phyloP scores from a whole-genome alignment of 2,888 invertebrate genomes.

The Ommatoiulus sabulosus region DNA sequence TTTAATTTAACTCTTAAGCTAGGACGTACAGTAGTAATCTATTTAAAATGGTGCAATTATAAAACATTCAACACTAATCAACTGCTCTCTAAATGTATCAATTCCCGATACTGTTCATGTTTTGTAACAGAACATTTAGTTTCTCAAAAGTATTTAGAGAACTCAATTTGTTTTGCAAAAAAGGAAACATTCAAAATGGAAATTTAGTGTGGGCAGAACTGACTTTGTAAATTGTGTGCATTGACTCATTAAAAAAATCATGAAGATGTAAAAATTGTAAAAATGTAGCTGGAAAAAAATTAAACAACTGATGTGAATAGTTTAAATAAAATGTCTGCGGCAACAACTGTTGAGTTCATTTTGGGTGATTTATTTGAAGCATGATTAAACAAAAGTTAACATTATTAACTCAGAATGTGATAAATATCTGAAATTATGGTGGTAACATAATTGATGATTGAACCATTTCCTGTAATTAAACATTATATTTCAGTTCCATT shows the following conservation, averaged over 20 bases:
- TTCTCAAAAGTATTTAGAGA: too few species aligned
- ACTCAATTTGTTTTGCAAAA: too few species aligned
- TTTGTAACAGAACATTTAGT: background rate
- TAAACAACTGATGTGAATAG: background rate
- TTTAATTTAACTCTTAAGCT: background rate
- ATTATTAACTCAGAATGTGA: too few species aligned
- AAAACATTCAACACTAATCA: too few species aligned
- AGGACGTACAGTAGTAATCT: background rate
- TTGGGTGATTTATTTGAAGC: too few species aligned
- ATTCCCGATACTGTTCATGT: background rate
- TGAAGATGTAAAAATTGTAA: background rate
- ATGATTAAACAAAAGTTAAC: too few species aligned
- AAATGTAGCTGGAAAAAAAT: background rate
- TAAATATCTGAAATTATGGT: conserved; percentile 4
- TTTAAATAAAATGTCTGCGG: background rate
- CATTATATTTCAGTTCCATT: too few species aligned
- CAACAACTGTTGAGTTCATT: background rate
- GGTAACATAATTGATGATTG: conserved; percentile 53
- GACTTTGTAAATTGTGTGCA: background rate
- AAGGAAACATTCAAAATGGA: too few species aligned
- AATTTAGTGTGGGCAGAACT: background rate
- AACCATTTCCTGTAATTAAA: conserved; percentile 50
- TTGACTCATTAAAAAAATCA: background rate
- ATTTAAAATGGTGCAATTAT: background rate
- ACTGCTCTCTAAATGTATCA: too few species aligned